phyloP scores from a whole-genome alignment of 2,888 invertebrate species.

The Fabriciana adippe region DNA sequence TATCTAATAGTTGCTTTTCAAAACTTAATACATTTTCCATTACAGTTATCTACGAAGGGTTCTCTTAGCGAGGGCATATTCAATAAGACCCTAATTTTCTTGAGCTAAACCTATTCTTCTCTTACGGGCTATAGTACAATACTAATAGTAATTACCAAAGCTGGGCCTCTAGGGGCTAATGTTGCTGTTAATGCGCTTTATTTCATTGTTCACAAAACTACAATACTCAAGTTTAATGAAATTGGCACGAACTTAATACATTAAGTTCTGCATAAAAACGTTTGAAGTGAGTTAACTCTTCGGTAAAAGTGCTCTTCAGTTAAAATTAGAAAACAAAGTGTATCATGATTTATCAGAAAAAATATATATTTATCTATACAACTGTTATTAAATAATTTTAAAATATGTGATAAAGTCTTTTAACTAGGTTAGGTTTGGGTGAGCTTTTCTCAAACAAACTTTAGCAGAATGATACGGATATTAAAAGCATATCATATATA shows the following conservation, averaged over 20 bases:
- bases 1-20: slow-evolving; percentile 4
- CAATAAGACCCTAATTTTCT: slow-evolving; percentile 44
- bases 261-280: too few relatives aligned
- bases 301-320: too few relatives aligned
- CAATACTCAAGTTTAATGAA: slow-evolving; percentile 29
- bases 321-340: too few relatives aligned
- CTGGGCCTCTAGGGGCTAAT: slow-evolving; percentile 33
- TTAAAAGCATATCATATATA: too few relatives aligned
- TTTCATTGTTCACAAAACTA: slow-evolving; percentile 33
- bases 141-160: slow-evolving; percentile 39
- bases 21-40: slow-evolving; percentile 8
- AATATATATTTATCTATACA: too few relatives aligned
- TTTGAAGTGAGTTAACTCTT: too few relatives aligned
- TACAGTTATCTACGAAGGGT: slow-evolving; percentile 2
- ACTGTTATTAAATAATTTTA: too few relatives aligned
- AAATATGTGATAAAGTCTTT: too few relatives aligned
- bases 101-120: slow-evolving; percentile 40
- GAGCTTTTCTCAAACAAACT: too few relatives aligned
- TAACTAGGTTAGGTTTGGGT: too few relatives aligned
- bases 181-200: slow-evolving; percentile 36
- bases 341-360: too few relatives aligned
- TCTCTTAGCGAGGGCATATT: slow-evolving; percentile 30
- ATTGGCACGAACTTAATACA: slow-evolving; percentile 4
- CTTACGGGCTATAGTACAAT: slow-evolving; percentile 25
- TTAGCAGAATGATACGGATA: too few relatives aligned